Percentiles rank a stretch among this genome's conserved stretches.
Evolutionary conservation across 1,140 invertebrate genomes (phyloP).

Genomic region (Phortica variegata): DNA sequence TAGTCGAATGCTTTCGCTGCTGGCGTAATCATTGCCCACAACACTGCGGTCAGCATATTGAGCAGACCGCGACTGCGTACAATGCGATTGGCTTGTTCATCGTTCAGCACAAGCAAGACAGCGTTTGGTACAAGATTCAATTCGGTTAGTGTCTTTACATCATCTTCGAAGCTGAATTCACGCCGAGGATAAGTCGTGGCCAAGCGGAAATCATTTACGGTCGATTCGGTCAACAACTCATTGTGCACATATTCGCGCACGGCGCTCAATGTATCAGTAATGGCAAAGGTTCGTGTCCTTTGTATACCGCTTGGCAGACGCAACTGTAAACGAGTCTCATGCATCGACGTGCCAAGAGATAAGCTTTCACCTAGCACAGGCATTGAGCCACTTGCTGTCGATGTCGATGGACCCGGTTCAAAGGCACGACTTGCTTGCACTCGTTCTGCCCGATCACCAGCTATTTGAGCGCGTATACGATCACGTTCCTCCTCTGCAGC

Average conservation of each 20-base stretch:
- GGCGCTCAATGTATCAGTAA: slow-evolving; percentile 52
- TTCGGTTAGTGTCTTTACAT: slow-evolving; percentile 65
- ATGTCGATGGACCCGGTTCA: background rate
- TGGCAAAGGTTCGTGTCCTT: slow-evolving; percentile 55
- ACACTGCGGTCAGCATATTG: slow-evolving; percentile 40
- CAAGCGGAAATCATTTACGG: slow-evolving; percentile 65
- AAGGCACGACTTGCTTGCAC: slow-evolving; percentile 2
- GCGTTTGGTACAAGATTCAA: slow-evolving; percentile 77
- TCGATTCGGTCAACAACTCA: slow-evolving; percentile 33
- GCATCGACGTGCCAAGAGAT: slow-evolving; percentile 13
- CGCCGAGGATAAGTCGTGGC: slow-evolving; percentile 78
- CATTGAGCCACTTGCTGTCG: slow-evolving; percentile 7
- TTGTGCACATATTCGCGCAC: slow-evolving; percentile 40
- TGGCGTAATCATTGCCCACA: slow-evolving; percentile 58
- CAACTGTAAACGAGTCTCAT: slow-evolving; percentile 82
- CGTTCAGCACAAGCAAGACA: slow-evolving; percentile 66
- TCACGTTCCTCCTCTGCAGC: slow-evolving; percentile 66
- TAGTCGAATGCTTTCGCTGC: slow-evolving; percentile 57
- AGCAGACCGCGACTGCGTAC: slow-evolving; percentile 32
- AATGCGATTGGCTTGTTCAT: slow-evolving; percentile 26
- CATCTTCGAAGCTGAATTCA: slow-evolving; percentile 67
- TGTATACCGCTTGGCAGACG: slow-evolving; percentile 73
- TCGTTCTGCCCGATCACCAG: slow-evolving; percentile 66
- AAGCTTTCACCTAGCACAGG: background rate
- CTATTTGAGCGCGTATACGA: slow-evolving; percentile 69